Evolutionary conservation across 2,888 invertebrate genomes (phyloP).

Genomic region (Oscheius sp.): DNA sequence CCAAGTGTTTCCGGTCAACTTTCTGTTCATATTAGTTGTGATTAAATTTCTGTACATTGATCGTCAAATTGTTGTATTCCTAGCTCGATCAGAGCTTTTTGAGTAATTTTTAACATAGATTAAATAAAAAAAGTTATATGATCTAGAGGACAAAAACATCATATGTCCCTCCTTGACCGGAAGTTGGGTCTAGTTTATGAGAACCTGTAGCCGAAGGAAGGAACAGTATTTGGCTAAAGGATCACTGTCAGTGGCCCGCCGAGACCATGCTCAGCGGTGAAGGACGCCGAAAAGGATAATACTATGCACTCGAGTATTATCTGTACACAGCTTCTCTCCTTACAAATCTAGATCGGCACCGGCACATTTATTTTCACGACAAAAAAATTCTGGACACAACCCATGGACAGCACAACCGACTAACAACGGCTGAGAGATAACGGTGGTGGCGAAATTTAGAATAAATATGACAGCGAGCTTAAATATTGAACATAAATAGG

Average conservation of each 20-base stretch:
- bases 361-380: constrained; percentile 17
- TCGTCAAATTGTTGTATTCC: too few species aligned
- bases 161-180: not conserved
- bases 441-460: not conserved
- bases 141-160: too few species aligned
- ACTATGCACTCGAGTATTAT: not conserved
- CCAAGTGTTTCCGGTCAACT: too few species aligned
- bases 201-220: constrained; percentile 1
- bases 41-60: not conserved
- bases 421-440: not conserved
- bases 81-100: too few species aligned
- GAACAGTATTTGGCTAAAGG: constrained; percentile 22
- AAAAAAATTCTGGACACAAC: not conserved
- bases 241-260: constrained; percentile 25
- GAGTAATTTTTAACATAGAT: too few species aligned
- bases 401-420: not conserved
- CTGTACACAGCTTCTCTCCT: not conserved
- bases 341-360: not conserved
- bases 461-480: constrained; percentile 21
- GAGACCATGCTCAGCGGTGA: constrained; percentile 11
- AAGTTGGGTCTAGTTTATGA: not conserved
- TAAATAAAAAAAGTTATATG: too few species aligned
- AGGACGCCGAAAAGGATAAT: constrained; percentile 19
- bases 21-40: too few species aligned
- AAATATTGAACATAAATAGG: not conserved